Base-by-base conservation (phyloP, 2,113 vertebrate species). In the Apistogramma diplotaenia region DNA sequence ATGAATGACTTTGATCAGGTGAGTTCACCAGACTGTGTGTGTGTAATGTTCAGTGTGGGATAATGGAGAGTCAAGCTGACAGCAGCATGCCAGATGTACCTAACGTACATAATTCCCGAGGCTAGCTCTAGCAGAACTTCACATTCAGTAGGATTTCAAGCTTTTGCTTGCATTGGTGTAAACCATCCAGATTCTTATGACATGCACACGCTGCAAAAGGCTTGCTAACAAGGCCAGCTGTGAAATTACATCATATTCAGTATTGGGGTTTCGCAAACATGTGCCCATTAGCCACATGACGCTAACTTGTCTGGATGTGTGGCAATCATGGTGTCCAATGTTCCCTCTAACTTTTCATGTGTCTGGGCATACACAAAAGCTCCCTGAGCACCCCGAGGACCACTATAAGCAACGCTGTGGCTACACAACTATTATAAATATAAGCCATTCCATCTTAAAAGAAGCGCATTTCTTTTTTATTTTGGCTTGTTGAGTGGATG, bases 1-100 rank as follows among this genome's bases (percentile, higher is more conserved):
- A 78, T 82, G 89, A 87, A 62, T 79, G 83, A 75, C 85, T 88
- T 90, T 84, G 84, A 91, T 88, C 87, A 85, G 85, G 75, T 84
- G 73, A 86, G 73, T 83, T 85, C 72, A 65, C 54, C 60, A 33
- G 27, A 62, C 37, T 76, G 62, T 79, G 72, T 73, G 70, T 83
- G 57, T 62, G 35, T 79, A 31, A 43, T 71, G 62, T 72, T 87
- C 72, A 70, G 67, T 82, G 67, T 74, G 67, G 12, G 75, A 84
- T 91, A 91, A 92, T 89, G 79, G 86, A 86, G 82, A 91, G 82
- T 71, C 75, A 62, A 59, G 43, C 79, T 85, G 90, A 89, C 89
- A 90, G 88, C 70, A 79, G 85, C 75, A 80, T 37, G 85, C 91
- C 84, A 59, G 82, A 79, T 70, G 58, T 75, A 23, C 81, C 92